phyloP scores from a whole-genome alignment of 2,797 vertebrate genomes.

The Poecilia gillii region DNA sequence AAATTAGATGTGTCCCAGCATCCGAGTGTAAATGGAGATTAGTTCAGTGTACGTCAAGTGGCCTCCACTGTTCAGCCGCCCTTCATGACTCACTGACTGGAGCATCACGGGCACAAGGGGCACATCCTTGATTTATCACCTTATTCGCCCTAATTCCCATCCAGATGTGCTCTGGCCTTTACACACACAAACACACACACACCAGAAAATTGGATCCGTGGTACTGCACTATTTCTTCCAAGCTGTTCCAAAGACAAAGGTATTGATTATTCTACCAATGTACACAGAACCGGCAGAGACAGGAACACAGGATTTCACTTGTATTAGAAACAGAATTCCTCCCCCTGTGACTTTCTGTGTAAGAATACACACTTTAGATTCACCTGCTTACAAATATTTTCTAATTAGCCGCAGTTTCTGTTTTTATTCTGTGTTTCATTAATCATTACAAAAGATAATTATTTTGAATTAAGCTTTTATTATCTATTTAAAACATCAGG shows the following conservation, averaged over 20 bases:
- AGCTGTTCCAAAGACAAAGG: constrained; percentile 51
- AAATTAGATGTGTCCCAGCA: constrained; percentile 16
- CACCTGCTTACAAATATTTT: not conserved
- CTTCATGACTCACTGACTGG: constrained; percentile 83
- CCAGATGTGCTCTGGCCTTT: constrained; percentile 79
- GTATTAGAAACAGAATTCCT: constrained; percentile 14
- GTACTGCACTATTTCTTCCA: constrained; percentile 57
- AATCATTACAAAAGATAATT: not conserved
- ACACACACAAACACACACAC: constrained; percentile 25
- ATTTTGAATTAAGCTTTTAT: not conserved
- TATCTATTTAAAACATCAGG: not conserved
- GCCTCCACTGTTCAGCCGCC: constrained; percentile 67
- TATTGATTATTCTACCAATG: constrained; percentile 60
- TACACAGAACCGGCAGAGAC: constrained; percentile 16
- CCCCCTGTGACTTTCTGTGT: not conserved
- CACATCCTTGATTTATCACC: constrained; percentile 80
- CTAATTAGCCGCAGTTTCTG: not conserved
- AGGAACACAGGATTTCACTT: constrained; percentile 22
- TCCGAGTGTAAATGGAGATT: constrained; percentile 51
- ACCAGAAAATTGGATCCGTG: constrained; percentile 65
- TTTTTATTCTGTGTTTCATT: not conserved
- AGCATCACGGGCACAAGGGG: constrained; percentile 63
- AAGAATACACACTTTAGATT: constrained; percentile 17
- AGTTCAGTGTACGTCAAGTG: constrained; percentile 43
- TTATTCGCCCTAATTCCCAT: constrained; percentile 79